Evolutionary conservation across 2,113 vertebrate genomes (phyloP).

Genomic region (Forbesichthys agassizii): DNA sequence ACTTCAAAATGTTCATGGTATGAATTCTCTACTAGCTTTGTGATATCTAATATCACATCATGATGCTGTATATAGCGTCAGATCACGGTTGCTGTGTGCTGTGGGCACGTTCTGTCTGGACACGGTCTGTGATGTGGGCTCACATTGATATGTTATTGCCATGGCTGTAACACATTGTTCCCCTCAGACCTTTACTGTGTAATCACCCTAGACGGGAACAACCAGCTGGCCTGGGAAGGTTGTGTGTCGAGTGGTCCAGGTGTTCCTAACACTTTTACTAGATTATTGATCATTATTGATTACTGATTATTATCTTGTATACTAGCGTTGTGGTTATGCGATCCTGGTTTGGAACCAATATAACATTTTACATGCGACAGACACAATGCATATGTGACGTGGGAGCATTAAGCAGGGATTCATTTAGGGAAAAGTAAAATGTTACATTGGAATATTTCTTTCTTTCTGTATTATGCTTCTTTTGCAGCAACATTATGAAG

Average conservation of each 20-base stretch:
- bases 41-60: background rate
- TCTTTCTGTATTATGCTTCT: no score
- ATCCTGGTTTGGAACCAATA: background rate
- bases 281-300: no score
- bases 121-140: background rate
- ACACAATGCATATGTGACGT: background rate
- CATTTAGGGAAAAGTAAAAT: background rate
- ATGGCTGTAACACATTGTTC: slow-evolving; percentile 29
- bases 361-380: background rate
- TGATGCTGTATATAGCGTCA: background rate
- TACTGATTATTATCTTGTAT: no score
- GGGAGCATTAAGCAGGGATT: background rate
- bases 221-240: background rate
- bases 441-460: background rate
- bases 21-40: no score
- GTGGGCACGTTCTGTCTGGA: background rate
- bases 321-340: no score
- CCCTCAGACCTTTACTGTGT: background rate
- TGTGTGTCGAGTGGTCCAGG: background rate
- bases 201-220: slow-evolving; percentile 10
- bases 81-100: background rate
- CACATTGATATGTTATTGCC: background rate
- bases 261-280: no score
- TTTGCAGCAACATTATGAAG: no score
- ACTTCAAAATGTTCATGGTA: no score